Evolutionary conservation across 2,113 vertebrate species (phyloP).

Genomic region (Fulica atra): DNA sequence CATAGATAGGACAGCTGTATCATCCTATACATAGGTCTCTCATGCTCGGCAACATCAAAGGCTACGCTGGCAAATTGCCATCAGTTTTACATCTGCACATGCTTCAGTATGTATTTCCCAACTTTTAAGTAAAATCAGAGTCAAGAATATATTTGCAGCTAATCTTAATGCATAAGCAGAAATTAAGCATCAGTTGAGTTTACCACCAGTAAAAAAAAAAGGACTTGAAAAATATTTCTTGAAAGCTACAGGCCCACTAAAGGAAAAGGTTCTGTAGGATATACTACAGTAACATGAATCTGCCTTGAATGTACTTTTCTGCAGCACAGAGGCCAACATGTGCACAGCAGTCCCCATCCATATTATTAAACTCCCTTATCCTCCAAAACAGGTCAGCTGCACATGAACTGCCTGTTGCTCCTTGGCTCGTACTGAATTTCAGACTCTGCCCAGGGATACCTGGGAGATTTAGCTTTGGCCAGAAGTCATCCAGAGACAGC

Average conservation of each 20-base stretch:
- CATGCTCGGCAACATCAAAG: neutral
- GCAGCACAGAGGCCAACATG: neutral
- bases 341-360: neutral
- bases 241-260: neutral
- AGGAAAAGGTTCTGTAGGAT: neutral
- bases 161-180: neutral
- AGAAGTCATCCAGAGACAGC: neutral
- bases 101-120: neutral
- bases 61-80: neutral
- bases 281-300: neutral
- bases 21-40: neutral
- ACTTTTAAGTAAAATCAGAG: neutral
- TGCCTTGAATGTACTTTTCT: neutral
- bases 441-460: neutral
- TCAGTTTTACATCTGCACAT: neutral
- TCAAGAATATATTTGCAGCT: neutral
- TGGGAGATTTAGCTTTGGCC: neutral
- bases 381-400: neutral
- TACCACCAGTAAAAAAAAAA: neutral
- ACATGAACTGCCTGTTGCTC: neutral
- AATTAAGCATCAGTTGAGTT: neutral
- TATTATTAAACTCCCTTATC: neutral
- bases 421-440: neutral
- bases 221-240: neutral
- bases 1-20: neutral